A percentile compares a stretch with the other conserved stretches of the same genome.
These are phyloP conservation scores for Mantis religiosa DNA, from an alignment of 2,888 invertebrate genomes.

Conservation along the genomic window DNA sequence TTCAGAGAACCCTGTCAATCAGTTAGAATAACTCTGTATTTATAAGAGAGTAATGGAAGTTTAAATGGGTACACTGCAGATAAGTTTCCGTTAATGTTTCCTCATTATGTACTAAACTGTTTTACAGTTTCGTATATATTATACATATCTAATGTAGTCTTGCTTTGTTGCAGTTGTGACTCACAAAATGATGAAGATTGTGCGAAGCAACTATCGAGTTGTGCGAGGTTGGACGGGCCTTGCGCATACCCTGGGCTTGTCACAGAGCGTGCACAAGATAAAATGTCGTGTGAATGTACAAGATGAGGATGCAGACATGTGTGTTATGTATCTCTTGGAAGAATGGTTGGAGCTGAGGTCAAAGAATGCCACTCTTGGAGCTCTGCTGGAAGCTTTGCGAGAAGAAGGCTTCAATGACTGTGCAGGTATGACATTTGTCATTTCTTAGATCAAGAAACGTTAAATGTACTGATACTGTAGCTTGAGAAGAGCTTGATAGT, in stretches of 20 bases:
- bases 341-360: constrained; percentile 22
- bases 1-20: too few species aligned
- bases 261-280: not conserved
- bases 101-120: too few species aligned
- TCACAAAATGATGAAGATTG: constrained; percentile 22
- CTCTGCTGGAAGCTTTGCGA: constrained; percentile 13
- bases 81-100: too few species aligned
- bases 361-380: constrained; percentile 16
- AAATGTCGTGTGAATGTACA: constrained; percentile 14
- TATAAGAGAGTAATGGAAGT: too few species aligned
- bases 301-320: constrained; percentile 19
- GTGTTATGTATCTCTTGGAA: constrained; percentile 23
- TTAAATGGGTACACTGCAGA: too few species aligned
- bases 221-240: constrained; percentile 16
- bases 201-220: constrained; percentile 22
- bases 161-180: constrained; percentile 8
- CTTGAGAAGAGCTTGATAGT: too few species aligned
- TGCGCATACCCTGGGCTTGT: constrained; percentile 23
- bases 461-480: not conserved
- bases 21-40: too few species aligned
- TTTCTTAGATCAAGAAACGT: not conserved
- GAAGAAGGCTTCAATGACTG: constrained; percentile 23
- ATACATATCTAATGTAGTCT: not conserved
- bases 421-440: constrained; percentile 10
- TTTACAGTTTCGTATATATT: not conserved